phyloP scores from a whole-genome alignment of 2,888 invertebrate species.

The Entomobrya proxima region DNA sequence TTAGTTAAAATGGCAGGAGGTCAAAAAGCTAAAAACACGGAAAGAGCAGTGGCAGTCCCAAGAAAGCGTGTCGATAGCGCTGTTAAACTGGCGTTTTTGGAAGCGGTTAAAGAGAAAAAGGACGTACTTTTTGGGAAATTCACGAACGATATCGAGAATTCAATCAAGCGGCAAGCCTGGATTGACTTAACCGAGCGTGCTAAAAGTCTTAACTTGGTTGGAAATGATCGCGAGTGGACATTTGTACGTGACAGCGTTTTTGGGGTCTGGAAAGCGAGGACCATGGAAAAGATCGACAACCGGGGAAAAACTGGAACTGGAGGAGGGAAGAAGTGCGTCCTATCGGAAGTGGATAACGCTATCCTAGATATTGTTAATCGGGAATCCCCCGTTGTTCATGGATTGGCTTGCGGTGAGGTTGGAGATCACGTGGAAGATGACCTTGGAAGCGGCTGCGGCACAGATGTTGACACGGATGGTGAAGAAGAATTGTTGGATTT shows the following conservation, averaged over 20 bases:
- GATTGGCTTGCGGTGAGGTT: not conserved
- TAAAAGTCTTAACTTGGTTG: constrained; percentile 5
- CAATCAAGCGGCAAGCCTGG: not conserved
- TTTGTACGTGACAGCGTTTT: constrained; percentile 21
- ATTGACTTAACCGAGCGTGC: not conserved
- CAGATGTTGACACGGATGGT: not conserved
- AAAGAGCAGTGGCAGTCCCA: too few species aligned
- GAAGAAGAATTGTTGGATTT: not conserved
- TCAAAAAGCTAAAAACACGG: too few species aligned
- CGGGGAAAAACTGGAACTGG: not conserved
- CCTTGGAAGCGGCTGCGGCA: not conserved
- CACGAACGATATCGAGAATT: not conserved
- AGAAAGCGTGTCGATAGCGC: not conserved
- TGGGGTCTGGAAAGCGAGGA: constrained; percentile 17
- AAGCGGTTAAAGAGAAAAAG: not conserved
- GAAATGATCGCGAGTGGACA: not conserved
- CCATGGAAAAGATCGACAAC: constrained; percentile 22
- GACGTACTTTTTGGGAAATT: constrained; percentile 8
- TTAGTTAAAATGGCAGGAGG: too few species aligned
- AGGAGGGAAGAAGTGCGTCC: not conserved
- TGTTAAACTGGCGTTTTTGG: not conserved
- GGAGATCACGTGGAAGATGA: not conserved
- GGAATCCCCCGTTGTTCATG: not conserved
- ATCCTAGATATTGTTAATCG: constrained; percentile 1
- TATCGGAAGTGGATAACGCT: not conserved